Evolutionary conservation across 2,113 vertebrate genomes (phyloP).

Genomic region (Crotalus helleri): DNA sequence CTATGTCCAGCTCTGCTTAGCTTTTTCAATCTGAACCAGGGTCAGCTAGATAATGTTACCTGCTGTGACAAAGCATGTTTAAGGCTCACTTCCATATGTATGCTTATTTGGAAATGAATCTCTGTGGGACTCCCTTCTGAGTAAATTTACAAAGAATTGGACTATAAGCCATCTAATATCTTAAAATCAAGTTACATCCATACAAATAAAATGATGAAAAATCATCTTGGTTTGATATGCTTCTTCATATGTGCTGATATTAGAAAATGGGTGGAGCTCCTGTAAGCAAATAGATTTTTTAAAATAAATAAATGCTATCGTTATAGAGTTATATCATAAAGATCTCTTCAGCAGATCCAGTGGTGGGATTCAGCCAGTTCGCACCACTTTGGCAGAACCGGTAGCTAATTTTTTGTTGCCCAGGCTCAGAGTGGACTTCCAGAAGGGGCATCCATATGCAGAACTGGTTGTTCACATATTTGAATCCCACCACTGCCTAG

Average conservation of each 20-base stretch:
- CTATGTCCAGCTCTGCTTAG: not conserved
- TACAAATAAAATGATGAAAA: not conserved
- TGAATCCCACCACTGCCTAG: not conserved
- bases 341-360: constrained; percentile 4
- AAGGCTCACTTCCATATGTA: not conserved
- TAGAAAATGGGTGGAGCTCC: not conserved
- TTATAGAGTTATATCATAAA: not conserved
- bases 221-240: not conserved
- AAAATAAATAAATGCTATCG: constrained; percentile 18
- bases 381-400: no score
- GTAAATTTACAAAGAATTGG: not conserved
- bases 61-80: not conserved
- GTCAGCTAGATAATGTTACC: not conserved
- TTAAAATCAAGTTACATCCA: not conserved
- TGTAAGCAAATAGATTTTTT: not conserved
- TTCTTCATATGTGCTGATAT: not conserved
- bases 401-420: no score
- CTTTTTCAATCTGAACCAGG: not conserved
- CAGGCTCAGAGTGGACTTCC: no score
- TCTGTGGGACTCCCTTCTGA: not conserved
- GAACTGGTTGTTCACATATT: no score
- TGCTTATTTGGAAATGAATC: not conserved
- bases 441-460: no score
- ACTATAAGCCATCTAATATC: not conserved
- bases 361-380: no score